Base-by-base conservation (phyloP, 1,140 invertebrate species). In the Dreissena rostriformis region DNA sequence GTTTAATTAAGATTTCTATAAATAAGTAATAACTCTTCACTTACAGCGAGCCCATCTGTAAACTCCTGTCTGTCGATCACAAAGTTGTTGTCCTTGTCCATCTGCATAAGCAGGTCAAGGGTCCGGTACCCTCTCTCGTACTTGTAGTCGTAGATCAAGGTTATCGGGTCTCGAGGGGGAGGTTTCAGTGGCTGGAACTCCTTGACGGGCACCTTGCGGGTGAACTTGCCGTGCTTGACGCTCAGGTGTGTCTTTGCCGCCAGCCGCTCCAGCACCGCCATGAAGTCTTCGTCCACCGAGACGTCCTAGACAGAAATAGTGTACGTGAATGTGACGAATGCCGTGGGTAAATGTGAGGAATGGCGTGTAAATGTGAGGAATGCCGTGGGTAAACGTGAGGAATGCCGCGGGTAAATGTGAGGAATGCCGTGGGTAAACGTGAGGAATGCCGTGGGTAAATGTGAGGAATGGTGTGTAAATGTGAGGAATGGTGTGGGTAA, bases 1-100 rank as follows among this genome's bases (percentile, higher is more conserved):
- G 39, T 2, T 39, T 5, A 8, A 39, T 39, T 2, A 39, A 39
- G 39, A 39, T 39, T 39, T 39, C 39, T 8, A 39, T 39, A 39
- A 39, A 39, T 39, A 39, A 39, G 39, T 39, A 39, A 39, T 8
- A 39, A 39, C 39, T 39, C 39, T 39, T 8, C 39, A 39, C 70
- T 22, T 65, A 86, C 81, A 75, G 73, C 39, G 17, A 86, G 66
- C 8, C 81, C 82, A 22, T 81, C 70, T 22, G 66, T 86, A 39
- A 86, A 81, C 24, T 86, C 81, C 51, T 80, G 49, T 71, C 75
- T 80, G 52, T 83, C 82, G 22, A 86, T 84, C 26, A 79, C 68
- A 63, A 75, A 51, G 15, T 83, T 79, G 7, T 79, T 79, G 63
- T 86, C 82, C 28, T 75, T 83, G 73, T 86, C 81, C 72, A 86